Evolutionary conservation across 1,140 invertebrate species (phyloP).

Genomic region (Pararge aegeria): DNA sequence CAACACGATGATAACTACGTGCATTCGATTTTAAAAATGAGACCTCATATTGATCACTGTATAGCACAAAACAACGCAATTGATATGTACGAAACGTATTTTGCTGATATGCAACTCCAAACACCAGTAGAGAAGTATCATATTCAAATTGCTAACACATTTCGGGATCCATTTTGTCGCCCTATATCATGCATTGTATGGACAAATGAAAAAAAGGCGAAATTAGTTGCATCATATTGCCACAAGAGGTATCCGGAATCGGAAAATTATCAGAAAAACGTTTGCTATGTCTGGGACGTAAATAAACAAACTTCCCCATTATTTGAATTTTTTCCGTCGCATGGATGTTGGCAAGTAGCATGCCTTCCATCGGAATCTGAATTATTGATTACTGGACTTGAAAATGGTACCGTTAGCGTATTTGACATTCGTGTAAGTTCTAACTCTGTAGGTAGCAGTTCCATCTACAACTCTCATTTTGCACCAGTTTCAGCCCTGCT

Average conservation of each 20-base stretch:
- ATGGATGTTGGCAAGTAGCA: slow-evolving; percentile 86
- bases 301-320: slow-evolving; percentile 91
- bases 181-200: slow-evolving; percentile 88
- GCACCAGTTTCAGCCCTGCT: slow-evolving; percentile 85
- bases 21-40: slow-evolving; percentile 45
- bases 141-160: slow-evolving; percentile 85
- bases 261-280: slow-evolving; percentile 80
- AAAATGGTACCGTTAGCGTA: slow-evolving; percentile 88
- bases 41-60: slow-evolving; percentile 84
- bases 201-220: slow-evolving; percentile 89
- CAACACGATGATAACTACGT: slow-evolving; percentile 94
- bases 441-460: slow-evolving; percentile 77
- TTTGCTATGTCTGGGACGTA: slow-evolving; percentile 87
- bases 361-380: slow-evolving; percentile 93
- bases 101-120: slow-evolving; percentile 80
- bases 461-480: slow-evolving; percentile 85
- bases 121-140: slow-evolving; percentile 81
- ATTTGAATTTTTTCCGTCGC: slow-evolving; percentile 82
- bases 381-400: slow-evolving; percentile 88
- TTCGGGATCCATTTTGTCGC: slow-evolving; percentile 81
- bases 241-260: slow-evolving; percentile 81
- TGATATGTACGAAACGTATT: slow-evolving; percentile 94
- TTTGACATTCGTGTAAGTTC: slow-evolving; percentile 87
- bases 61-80: slow-evolving; percentile 94
- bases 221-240: slow-evolving; percentile 90